A percentile compares a stretch with the other conserved stretches of the same genome.
phyloP scores from a whole-genome alignment of 2,113 vertebrate species.

The Falcunculus frontatus region DNA sequence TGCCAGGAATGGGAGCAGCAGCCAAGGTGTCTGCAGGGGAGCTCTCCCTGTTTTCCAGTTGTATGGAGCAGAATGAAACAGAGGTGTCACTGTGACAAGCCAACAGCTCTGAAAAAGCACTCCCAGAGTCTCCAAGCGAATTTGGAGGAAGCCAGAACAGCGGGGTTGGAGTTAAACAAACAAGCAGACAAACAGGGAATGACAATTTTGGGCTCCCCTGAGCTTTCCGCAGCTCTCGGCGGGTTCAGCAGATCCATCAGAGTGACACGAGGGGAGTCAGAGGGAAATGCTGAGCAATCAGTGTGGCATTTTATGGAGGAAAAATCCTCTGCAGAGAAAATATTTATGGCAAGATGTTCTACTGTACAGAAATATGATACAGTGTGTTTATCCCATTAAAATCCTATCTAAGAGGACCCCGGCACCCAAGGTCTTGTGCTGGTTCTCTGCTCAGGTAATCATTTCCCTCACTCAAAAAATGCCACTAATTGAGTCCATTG shows the following conservation, averaged over 20 bases:
- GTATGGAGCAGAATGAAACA: not conserved
- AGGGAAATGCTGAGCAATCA: not conserved
- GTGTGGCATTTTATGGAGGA: not conserved
- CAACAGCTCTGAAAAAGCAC: not conserved
- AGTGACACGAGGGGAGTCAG: not conserved
- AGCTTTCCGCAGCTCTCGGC: fast-evolving
- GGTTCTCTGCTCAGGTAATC: not conserved
- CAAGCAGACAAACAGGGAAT: not conserved
- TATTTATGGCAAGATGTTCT: not conserved
- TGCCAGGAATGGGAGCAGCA: not conserved
- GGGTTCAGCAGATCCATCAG: not conserved
- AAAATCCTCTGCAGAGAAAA: not conserved
- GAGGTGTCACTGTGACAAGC: not conserved
- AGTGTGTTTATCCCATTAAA: not conserved
- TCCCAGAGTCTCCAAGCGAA: not conserved
- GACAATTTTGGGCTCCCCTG: not conserved
- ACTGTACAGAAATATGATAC: not conserved
- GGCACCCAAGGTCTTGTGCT: not conserved
- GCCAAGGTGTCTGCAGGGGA: not conserved
- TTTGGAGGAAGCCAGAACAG: not conserved
- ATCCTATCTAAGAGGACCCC: fast-evolving
- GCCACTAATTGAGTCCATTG: not conserved
- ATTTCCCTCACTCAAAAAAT: not conserved
- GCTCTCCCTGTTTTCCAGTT: not conserved
- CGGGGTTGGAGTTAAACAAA: not conserved